These are phyloP conservation scores for Brachionus calyciflorus DNA, from an alignment of 1,140 invertebrate species.

Conservation along the genomic window DNA sequence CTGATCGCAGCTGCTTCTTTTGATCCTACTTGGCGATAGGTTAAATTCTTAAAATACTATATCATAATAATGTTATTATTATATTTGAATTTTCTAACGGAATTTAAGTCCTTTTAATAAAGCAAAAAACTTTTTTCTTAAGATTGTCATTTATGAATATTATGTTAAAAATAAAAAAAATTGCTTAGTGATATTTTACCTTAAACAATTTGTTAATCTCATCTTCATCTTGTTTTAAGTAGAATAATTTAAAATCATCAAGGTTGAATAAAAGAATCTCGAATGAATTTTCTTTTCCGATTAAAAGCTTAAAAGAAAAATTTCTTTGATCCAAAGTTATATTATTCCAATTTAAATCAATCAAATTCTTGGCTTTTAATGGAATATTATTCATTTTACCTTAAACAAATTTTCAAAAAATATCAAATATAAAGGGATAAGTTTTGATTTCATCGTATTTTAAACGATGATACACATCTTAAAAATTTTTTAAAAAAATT, in stretches of 20 bases:
- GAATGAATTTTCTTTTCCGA: background rate
- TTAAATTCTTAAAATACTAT: too few species aligned
- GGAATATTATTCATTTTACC: background rate
- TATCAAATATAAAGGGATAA: too few species aligned
- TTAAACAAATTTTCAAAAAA: background rate
- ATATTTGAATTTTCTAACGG: too few species aligned
- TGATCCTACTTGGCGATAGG: too few species aligned
- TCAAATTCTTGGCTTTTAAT: slow-evolving; percentile 11
- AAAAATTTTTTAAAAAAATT: too few species aligned
- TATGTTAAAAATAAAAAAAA: too few species aligned
- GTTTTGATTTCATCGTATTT: slow-evolving; percentile 19
- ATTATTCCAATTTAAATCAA: background rate
- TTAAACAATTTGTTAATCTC: slow-evolving; percentile 5
- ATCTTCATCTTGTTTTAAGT: background rate
- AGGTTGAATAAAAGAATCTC: slow-evolving; percentile 19
- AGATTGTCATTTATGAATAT: too few species aligned
- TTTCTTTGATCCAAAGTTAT: background rate
- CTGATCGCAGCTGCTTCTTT: too few species aligned
- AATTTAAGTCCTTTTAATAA: too few species aligned
- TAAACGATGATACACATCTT: slow-evolving; percentile 11
- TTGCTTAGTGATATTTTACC: background rate
- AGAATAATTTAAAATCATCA: slow-evolving; percentile 1
- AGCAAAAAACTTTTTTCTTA: too few species aligned
- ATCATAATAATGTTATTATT: too few species aligned
- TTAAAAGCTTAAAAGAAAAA: slow-evolving; percentile 11